A percentile compares a stretch with the other conserved stretches of the same genome.
phyloP scores from a whole-genome alignment of 2,113 vertebrate genomes.

The Euleptes europaea region DNA sequence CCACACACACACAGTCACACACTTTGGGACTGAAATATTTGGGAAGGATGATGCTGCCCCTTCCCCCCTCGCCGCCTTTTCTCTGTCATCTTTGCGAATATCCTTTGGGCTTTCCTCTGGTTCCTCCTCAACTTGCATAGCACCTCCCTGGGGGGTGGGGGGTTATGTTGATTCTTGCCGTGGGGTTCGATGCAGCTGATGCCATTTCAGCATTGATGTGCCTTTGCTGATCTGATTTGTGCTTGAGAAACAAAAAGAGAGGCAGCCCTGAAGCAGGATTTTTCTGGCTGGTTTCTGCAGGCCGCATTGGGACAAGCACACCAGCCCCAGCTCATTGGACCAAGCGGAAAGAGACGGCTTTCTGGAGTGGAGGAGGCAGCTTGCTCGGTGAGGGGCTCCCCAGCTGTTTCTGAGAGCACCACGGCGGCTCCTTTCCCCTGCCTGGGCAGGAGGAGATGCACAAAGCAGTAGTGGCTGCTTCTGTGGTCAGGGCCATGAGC shows the following conservation, averaged over 20 bases:
- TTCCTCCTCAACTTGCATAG: neutral
- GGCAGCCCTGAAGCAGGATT: too few relatives aligned
- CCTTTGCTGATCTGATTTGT: neutral
- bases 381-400: slow-evolving; percentile 82
- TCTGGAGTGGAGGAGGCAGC: slow-evolving; percentile 89
- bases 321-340: slow-evolving; percentile 86
- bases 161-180: too few relatives aligned
- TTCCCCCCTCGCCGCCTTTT: neutral
- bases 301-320: slow-evolving; percentile 87
- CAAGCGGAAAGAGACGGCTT: slow-evolving; percentile 90
- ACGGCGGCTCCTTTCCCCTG: neutral
- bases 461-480: neutral
- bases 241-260: too few relatives aligned
- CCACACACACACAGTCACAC: too few relatives aligned
- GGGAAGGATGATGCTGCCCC: neutral
- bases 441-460: neutral
- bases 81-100: neutral
- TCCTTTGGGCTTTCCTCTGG: neutral
- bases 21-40: too few relatives aligned
- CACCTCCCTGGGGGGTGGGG: neutral
- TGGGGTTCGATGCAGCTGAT: too few relatives aligned
- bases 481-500: neutral
- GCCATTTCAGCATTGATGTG: too few relatives aligned
- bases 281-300: slow-evolving; percentile 64
- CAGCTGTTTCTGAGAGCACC: neutral